Conservation (phyloP, 2,797 vertebrate genomes). For the Cyprinella venusta region DNA sequence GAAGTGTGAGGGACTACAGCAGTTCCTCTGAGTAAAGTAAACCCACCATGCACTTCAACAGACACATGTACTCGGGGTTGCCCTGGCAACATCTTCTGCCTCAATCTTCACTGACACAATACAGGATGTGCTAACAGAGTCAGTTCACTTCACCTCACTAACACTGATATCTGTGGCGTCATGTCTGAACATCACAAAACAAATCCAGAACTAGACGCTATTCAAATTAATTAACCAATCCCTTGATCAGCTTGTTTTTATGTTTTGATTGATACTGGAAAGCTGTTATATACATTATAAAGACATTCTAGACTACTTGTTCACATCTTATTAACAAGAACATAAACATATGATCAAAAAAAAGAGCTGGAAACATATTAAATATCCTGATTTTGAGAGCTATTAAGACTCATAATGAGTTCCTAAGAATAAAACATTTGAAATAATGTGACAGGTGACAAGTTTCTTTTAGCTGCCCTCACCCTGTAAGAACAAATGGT, state of each 20-base stretch:
- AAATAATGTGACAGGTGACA: slow-evolving; percentile 12
- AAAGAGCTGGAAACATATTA: background rate
- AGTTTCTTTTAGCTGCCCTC: slow-evolving; percentile 6
- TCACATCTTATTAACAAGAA: background rate
- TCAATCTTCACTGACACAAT: slow-evolving; percentile 74
- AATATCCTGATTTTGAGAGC: background rate
- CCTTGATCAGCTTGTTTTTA: too few relatives aligned
- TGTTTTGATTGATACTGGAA: too few relatives aligned
- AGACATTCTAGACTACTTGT: background rate
- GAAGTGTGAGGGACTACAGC: slow-evolving; percentile 27
- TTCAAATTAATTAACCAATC: too few relatives aligned
- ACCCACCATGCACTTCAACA: slow-evolving; percentile 65
- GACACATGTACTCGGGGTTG: slow-evolving; percentile 80
- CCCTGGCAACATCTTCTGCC: slow-evolving; percentile 87
- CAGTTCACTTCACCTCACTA: background rate
- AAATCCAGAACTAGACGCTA: background rate
- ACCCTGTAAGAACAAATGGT: background rate
- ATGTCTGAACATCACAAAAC: background rate
- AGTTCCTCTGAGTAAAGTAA: slow-evolving; percentile 32
- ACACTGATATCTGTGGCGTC: background rate
- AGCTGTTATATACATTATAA: background rate
- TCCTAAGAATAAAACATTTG: background rate
- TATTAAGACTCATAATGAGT: background rate
- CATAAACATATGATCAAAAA: background rate
- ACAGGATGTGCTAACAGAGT: slow-evolving; percentile 26